Base-by-base conservation (phyloP, 2,888 invertebrate species). In the Panorpa germanica region DNA sequence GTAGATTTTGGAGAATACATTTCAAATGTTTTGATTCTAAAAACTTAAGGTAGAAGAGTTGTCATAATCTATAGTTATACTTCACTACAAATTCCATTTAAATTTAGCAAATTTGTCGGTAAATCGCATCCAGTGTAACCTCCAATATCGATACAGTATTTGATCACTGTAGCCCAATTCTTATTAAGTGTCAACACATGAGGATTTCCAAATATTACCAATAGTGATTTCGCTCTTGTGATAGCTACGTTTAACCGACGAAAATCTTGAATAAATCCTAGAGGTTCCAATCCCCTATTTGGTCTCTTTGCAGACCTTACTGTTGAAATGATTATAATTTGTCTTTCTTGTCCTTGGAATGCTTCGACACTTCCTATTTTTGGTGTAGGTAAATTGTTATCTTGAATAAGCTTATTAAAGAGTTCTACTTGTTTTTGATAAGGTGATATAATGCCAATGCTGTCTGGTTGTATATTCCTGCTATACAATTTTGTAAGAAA, bases 361-460 rank as follows among this genome's bases (percentile, higher is more conserved):
- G 73, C 67, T 50, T 90, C 88, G 2, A 83, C 81, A 0, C 86
- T 78, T 2, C 86, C 88, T 27, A 76, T 70, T 42, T 70, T 68
- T 26, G 76, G 70, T 29, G 57, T 35, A 9, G 41, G 36, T 21
- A 55, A 35, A 21, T 63, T 55, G 12, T 64, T 54, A 14, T 57
- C 52, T 29, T 61, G 59, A 16, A 50, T 47, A 29, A 50, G 35
- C 19, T 27, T 40, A 2, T 49, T 41, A 5, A 52, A 34, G 19
- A 44, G 39, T 29, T 45, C 58, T 49, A 85, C 86, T 68, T 95
- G 95, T 49, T 85, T 83, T 35, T 75, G 56, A 46, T 95, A 95
- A 0, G 93, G 93, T 9, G 91, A 80, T 35, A 95, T 81, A 33
- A 95, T 72, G 4, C 93, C 95, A 45, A 95, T 68, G 40, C n/a